Evolutionary conservation across 2,888 invertebrate genomes (phyloP).

Genomic region (Rapana venosa): DNA sequence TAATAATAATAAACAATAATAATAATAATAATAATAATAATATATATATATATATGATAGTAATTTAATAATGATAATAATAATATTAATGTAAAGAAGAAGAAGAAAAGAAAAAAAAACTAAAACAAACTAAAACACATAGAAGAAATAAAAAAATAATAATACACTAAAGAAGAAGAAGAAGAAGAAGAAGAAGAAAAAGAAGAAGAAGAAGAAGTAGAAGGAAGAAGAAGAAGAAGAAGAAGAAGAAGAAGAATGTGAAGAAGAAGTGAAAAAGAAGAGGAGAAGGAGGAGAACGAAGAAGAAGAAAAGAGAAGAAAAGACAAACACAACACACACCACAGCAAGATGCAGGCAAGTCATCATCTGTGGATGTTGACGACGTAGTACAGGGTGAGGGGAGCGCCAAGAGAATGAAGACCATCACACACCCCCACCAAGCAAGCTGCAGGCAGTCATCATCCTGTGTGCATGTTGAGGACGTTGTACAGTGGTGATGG

Average conservation of each 20-base stretch:
- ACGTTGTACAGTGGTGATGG: constrained; percentile 54
- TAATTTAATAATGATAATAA: no score
- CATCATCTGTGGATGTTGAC: no score
- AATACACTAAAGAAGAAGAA: not conserved
- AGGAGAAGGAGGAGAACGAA: not conserved
- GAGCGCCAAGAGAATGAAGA: no score
- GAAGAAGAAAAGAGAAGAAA: not conserved
- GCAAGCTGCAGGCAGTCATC: no score
- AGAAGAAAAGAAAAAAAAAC: not conserved
- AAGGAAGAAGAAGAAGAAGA: not conserved
- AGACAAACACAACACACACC: no score
- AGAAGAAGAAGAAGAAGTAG: not conserved
- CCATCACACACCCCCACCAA: no score
- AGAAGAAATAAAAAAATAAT: not conserved
- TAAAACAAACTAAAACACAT: not conserved
- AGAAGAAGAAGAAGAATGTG: not conserved
- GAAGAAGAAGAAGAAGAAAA: not conserved
- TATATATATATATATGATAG: no score
- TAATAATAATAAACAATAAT: no score
- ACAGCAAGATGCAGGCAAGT: no score
- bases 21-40: no score
- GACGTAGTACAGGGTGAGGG: no score
- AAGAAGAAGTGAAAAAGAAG: not conserved
- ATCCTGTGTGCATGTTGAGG: not conserved
- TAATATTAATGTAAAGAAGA: no score